Conservation (phyloP, 2,888 invertebrate species). For the Alsophila aescularia region DNA sequence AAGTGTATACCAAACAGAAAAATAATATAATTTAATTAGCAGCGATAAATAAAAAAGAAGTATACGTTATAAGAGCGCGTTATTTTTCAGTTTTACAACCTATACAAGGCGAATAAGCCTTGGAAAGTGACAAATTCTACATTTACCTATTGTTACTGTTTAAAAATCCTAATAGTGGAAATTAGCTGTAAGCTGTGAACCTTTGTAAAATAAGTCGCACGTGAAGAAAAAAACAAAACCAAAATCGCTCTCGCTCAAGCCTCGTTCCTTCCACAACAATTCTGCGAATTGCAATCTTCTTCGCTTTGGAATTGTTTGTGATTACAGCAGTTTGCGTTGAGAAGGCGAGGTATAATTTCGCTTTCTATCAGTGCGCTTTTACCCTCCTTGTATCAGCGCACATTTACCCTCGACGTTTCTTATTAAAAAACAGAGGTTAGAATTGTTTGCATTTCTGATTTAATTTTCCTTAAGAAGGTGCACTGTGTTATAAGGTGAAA, state of each 20-base stretch:
- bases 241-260: constrained; percentile 7
- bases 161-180: too few relatives aligned
- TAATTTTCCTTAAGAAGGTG: constrained; percentile 23
- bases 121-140: too few relatives aligned
- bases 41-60: too few relatives aligned
- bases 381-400: constrained; percentile 51
- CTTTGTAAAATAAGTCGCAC: too few relatives aligned
- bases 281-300: constrained; percentile 69
- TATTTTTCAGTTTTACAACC: too few relatives aligned
- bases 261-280: constrained; percentile 40
- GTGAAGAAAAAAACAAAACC: too few relatives aligned
- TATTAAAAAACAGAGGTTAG: constrained; percentile 49
- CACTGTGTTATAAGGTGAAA: background rate
- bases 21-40: too few relatives aligned
- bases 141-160: too few relatives aligned
- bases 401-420: constrained; percentile 47
- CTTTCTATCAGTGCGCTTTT: constrained; percentile 55
- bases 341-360: constrained; percentile 63
- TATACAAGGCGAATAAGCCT: too few relatives aligned
- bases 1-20: too few relatives aligned
- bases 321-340: constrained; percentile 65
- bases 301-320: constrained; percentile 71
- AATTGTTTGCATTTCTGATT: constrained; percentile 35
- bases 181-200: too few relatives aligned
- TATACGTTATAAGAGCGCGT: too few relatives aligned